phyloP scores from a whole-genome alignment of 2,888 invertebrate genomes.

The Ligdia adustata region DNA sequence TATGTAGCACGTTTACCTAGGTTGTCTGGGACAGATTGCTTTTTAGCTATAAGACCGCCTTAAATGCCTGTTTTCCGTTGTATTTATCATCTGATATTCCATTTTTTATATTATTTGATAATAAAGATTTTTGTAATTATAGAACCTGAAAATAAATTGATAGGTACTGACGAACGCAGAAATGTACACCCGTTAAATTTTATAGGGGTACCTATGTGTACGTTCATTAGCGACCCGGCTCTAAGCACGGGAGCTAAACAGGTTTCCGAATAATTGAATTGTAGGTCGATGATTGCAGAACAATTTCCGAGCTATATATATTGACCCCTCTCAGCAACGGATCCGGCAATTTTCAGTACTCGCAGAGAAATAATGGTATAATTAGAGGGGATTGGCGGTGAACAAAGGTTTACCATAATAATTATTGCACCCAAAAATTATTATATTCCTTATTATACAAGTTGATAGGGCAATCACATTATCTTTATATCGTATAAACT shows the following conservation, averaged over 20 bases:
- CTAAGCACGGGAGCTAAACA: constrained; percentile 31
- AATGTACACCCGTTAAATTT: too few relatives aligned
- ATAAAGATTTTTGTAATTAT: too few relatives aligned
- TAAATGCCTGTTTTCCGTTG: too few relatives aligned
- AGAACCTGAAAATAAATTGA: too few relatives aligned
- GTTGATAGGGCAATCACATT: too few relatives aligned
- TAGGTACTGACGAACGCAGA: not conserved
- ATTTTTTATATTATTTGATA: too few relatives aligned
- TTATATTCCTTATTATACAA: too few relatives aligned
- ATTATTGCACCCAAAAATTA: not conserved
- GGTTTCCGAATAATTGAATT: constrained; percentile 62
- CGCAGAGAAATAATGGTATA: constrained; percentile 40
- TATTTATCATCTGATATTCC: too few relatives aligned
- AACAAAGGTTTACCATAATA: constrained; percentile 3
- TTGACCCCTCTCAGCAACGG: constrained; percentile 53
- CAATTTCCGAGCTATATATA: constrained; percentile 69
- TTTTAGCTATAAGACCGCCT: too few relatives aligned
- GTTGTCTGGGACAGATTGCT: too few relatives aligned
- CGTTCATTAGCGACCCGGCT: constrained; percentile 11
- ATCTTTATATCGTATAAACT: too few relatives aligned
- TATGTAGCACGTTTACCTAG: too few relatives aligned
- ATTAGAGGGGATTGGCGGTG: constrained; percentile 6
- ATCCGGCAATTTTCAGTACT: constrained; percentile 51
- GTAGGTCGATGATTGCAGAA: constrained; percentile 62
- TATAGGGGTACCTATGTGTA: not conserved